Evolutionary conservation across 2,888 invertebrate species (phyloP).

Genomic region (Caenorhabditis panamensis): DNA sequence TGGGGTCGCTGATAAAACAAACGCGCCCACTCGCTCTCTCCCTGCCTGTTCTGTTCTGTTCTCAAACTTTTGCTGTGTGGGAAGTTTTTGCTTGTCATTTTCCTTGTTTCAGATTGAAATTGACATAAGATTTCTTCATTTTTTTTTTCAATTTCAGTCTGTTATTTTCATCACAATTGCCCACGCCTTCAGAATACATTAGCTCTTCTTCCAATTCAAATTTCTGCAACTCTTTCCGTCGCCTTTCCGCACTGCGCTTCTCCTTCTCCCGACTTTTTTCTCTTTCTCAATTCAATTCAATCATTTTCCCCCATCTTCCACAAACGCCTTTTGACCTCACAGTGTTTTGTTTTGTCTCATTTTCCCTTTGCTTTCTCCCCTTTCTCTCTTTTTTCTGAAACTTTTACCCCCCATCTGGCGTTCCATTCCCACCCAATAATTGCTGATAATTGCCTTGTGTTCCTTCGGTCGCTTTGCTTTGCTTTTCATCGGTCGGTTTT

Average conservation of each 20-base stretch:
- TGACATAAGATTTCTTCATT: no score
- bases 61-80: no score
- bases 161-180: no score
- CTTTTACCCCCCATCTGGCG: conserved; percentile 3
- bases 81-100: no score
- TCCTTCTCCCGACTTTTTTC: conserved; percentile 3
- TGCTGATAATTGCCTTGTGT: conserved; percentile 48
- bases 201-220: conserved; percentile 36
- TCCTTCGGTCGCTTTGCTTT: conserved; percentile 15
- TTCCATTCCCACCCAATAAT: conserved; percentile 18
- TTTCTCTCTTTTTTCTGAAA: not conserved
- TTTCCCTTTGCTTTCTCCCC: not conserved
- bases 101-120: no score
- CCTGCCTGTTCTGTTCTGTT: conserved; percentile 18
- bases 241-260: conserved; percentile 29
- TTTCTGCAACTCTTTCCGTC: conserved; percentile 36
- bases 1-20: conserved; percentile 36
- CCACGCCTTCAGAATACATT: conserved; percentile 46
- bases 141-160: no score
- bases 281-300: conserved; percentile 12
- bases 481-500: conserved; percentile 15
- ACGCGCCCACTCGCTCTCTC: conserved; percentile 9
- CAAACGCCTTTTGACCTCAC: conserved; percentile 21
- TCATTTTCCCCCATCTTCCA: not conserved
- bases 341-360: conserved; percentile 20